These are phyloP conservation scores for Silurus lanzhouensis DNA, from an alignment of 2,797 vertebrate species.

Conservation along the genomic window DNA sequence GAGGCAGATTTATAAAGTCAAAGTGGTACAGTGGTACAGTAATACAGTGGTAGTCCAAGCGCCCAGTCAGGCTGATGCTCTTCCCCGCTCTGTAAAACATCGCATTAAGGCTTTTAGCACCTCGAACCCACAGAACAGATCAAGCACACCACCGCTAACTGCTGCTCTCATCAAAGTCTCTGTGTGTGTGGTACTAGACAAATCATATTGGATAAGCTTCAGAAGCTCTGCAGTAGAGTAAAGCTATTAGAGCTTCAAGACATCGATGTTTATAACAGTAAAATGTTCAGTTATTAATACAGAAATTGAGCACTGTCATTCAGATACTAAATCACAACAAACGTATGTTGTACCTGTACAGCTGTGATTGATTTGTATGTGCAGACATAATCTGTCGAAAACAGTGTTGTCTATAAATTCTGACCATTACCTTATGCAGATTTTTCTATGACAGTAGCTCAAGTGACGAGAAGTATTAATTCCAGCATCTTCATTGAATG, in stretches of 20 bases:
- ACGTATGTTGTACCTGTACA: neutral
- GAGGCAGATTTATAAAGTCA: neutral
- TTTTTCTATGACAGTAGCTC: neutral
- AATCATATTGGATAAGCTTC: conserved; percentile 26
- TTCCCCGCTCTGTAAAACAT: conserved; percentile 34
- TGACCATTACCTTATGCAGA: neutral
- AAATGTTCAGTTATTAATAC: neutral
- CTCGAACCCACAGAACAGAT: conserved; percentile 38
- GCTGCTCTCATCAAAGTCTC: conserved; percentile 17
- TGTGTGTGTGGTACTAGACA: conserved; percentile 19
- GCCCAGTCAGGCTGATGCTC: conserved; percentile 9
- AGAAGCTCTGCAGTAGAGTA: conserved; percentile 19
- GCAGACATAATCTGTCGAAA: neutral
- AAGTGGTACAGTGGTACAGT: too few relatives aligned
- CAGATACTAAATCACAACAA: neutral
- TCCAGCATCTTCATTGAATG: neutral
- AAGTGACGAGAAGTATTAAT: neutral
- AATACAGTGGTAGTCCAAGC: conserved; percentile 8
- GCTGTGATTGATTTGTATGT: neutral
- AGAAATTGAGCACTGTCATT: neutral
- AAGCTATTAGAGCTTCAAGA: conserved; percentile 22
- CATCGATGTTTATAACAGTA: neutral
- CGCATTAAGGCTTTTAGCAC: conserved; percentile 48
- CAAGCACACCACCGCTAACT: conserved; percentile 19
- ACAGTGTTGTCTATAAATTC: neutral